Percentiles rank a stretch among this genome's conserved stretches.
Evolutionary conservation across 2,797 vertebrate species (phyloP).

Genomic region (Lagocephalus sceleratus): DNA sequence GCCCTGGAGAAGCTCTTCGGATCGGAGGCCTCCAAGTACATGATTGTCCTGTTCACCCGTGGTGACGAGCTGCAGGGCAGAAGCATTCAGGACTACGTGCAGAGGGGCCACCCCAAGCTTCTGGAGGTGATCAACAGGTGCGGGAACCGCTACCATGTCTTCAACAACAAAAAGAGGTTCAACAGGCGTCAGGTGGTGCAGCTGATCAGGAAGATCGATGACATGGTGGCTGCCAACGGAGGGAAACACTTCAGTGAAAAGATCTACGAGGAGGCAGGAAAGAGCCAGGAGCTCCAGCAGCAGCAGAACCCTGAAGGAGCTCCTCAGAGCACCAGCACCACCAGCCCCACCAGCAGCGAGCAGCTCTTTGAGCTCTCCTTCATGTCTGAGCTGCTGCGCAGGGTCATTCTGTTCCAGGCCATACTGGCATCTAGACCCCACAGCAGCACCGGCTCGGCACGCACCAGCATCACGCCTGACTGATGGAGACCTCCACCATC

Average conservation of each 20-base stretch:
- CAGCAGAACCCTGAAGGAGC: rapidly evolving
- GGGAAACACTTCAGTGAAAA: conserved; percentile 4
- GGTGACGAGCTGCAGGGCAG: conserved; percentile 23
- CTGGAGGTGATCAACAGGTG: conserved; percentile 32
- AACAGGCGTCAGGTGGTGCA: conserved; percentile 20
- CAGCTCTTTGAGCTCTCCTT: conserved; percentile 2
- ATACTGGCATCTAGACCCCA: not conserved
- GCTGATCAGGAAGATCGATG: conserved; percentile 32
- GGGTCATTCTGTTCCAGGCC: conserved; percentile 20
- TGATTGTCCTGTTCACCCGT: conserved; percentile 37
- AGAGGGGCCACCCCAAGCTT: conserved; percentile 21
- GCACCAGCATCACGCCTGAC: too few species aligned
- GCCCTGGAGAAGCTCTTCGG: conserved; percentile 44
- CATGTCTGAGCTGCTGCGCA: conserved; percentile 18
- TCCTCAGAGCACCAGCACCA: too few species aligned
- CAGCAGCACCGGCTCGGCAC: not conserved
- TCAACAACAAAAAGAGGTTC: conserved; percentile 25
- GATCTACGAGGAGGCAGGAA: conserved; percentile 3
- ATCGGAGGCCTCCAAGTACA: conserved; percentile 8
- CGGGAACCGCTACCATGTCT: conserved; percentile 23
- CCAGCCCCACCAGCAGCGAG: too few species aligned
- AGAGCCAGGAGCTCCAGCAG: not conserved
- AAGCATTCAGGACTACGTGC: conserved; percentile 21
- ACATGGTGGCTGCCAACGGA: conserved; percentile 37
- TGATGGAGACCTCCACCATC: too few species aligned